Conservation (phyloP, 2,888 invertebrate genomes). For the Platerodrilus igneus region DNA sequence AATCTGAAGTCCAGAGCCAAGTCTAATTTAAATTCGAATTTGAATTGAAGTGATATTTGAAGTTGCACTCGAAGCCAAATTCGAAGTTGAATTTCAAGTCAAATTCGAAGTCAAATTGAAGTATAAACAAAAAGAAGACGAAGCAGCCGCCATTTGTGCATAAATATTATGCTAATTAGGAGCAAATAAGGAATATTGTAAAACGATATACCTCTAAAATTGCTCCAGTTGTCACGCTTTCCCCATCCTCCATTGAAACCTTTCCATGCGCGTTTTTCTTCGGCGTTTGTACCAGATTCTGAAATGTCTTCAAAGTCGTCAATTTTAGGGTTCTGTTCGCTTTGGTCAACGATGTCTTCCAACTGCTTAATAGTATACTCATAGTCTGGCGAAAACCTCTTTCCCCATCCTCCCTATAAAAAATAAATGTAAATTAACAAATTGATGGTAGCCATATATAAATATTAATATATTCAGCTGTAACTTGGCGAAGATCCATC, state of each 20-base stretch:
- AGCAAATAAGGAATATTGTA: slow-evolving; percentile 3
- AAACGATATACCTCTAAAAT: slow-evolving; percentile 53
- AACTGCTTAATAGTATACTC: slow-evolving; percentile 39
- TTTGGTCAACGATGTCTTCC: slow-evolving; percentile 36
- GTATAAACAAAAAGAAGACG: no score
- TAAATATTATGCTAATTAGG: no score
- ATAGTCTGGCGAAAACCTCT: slow-evolving; percentile 42
- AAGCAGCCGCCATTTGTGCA: no score
- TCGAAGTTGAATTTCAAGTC: no score
- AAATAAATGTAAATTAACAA: no score
- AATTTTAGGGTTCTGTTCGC: slow-evolving; percentile 29
- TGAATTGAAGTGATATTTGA: no score
- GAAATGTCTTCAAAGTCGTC: slow-evolving; percentile 31
- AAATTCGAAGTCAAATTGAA: no score
- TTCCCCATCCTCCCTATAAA: slow-evolving; percentile 46
- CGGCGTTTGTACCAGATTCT: slow-evolving; percentile 37
- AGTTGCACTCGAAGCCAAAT: no score
- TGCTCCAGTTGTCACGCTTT: slow-evolving; percentile 61
- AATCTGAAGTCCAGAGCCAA: no score
- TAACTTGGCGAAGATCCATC: no score
- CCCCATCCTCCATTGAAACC: slow-evolving; percentile 70
- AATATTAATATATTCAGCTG: no score
- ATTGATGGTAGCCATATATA: neutral
- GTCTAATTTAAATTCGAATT: no score
- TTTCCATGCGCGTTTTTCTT: slow-evolving; percentile 64